phyloP scores from a whole-genome alignment of 2,888 invertebrate genomes.

The Drosophila sordidula region DNA sequence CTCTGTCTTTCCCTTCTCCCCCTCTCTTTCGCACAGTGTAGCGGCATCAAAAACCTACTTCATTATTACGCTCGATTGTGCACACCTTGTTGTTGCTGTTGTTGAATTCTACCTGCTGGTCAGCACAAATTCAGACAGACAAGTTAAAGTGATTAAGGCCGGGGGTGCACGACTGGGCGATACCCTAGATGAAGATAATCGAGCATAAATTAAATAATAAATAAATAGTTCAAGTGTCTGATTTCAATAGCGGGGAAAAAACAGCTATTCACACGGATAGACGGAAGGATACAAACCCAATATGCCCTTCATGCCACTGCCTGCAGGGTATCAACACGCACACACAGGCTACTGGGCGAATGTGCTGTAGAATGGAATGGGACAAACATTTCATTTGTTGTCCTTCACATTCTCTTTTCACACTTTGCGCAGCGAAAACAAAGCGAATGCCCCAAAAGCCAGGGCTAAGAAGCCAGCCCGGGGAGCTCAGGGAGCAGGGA shows the following conservation, averaged over 20 bases:
- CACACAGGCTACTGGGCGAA: constrained; percentile 8
- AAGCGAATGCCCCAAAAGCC: constrained; percentile 43
- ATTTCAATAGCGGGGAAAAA: no score
- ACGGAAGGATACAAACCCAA: no score
- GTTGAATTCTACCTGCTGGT: constrained; percentile 21
- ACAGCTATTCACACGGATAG: no score
- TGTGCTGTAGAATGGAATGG: constrained; percentile 27
- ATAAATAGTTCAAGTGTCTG: no score
- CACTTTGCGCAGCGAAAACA: constrained; percentile 61
- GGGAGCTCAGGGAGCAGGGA: neutral
- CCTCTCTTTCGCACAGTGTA: neutral
- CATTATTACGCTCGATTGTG: constrained; percentile 82
- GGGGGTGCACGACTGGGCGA: neutral
- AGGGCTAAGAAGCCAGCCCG: constrained; percentile 9
- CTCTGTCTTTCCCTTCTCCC: neutral
- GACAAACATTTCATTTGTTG: constrained; percentile 76
- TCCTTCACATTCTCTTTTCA: constrained; percentile 73
- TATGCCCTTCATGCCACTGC: no score
- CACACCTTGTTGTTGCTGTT: constrained; percentile 35
- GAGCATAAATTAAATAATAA: no score
- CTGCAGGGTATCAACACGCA: constrained; percentile 18
- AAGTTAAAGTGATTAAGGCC: neutral
- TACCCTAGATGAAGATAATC: no score
- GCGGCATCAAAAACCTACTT: constrained; percentile 70
- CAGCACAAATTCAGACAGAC: constrained; percentile 14